Evolutionary conservation across 2,888 invertebrate genomes (phyloP).

Genomic region (Drosophila helvetica): DNA sequence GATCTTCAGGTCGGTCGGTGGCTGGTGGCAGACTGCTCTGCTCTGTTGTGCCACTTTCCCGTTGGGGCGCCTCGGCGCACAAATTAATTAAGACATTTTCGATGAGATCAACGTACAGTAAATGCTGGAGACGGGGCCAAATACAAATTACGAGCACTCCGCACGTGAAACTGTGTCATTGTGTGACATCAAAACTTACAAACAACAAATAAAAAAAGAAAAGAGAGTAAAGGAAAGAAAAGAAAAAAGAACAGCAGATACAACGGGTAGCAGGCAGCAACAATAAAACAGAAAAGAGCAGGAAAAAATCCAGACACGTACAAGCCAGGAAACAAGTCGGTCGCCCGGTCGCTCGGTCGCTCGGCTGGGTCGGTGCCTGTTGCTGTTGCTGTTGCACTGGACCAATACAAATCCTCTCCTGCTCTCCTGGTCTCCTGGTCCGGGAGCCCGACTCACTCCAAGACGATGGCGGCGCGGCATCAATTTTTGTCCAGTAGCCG

Average conservation of each 20-base stretch:
- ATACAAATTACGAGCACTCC: conserved; percentile 55
- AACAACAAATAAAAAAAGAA: conserved; percentile 23
- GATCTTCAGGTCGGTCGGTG: conserved; percentile 4
- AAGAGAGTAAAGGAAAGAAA: conserved; percentile 27
- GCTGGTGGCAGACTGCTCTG: conserved; percentile 41
- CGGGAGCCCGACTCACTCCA: background rate
- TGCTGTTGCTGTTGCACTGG: conserved; percentile 32
- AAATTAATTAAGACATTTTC: conserved; percentile 82
- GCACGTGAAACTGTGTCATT: conserved; percentile 70
- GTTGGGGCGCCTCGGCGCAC: conserved; percentile 48
- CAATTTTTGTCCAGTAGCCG: conserved; percentile 82
- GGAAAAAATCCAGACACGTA: conserved; percentile 73
- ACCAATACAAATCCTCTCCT: conserved; percentile 70
- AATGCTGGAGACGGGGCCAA: conserved; percentile 53
- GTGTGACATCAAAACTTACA: conserved; percentile 58
- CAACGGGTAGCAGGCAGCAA: conserved; percentile 5
- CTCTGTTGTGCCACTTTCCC: conserved; percentile 68
- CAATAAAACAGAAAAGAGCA: conserved; percentile 35
- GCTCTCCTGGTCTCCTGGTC: conserved; percentile 7
- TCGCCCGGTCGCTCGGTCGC: conserved; percentile 11
- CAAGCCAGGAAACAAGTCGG: conserved; percentile 67
- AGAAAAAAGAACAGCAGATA: conserved; percentile 17
- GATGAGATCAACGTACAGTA: conserved; percentile 74
- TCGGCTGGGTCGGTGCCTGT: background rate
- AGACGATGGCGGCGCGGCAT: conserved; percentile 59